phyloP scores from a whole-genome alignment of 35 echinoderm and acorn worm species.

The Eucidaris tribuloides region DNA sequence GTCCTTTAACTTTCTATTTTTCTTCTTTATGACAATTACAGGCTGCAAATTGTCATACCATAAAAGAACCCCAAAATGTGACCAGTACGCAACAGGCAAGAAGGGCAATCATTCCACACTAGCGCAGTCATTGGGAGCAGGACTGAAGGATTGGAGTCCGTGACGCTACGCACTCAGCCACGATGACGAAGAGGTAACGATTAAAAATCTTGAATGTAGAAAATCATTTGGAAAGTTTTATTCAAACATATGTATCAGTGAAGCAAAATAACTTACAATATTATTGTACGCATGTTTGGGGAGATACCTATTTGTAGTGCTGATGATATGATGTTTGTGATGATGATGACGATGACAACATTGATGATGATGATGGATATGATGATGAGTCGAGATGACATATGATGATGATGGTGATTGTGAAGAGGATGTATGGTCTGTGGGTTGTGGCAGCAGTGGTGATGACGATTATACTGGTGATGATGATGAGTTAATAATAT shows the following conservation, averaged over 20 bases:
- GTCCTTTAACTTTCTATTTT: background rate
- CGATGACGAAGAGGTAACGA: conserved; percentile 80
- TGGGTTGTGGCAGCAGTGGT: too few relatives aligned
- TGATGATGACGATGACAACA: too few relatives aligned
- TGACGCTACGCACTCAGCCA: conserved; percentile 70
- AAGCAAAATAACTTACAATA: background rate
- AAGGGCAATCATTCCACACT: conserved; percentile 57
- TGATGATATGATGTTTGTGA: too few relatives aligned
- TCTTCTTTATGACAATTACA: background rate
- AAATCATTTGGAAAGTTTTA: background rate
- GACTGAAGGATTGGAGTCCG: conserved; percentile 78
- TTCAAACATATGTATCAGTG: background rate
- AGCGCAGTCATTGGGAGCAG: conserved; percentile 77
- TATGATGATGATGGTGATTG: too few relatives aligned
- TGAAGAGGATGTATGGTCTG: too few relatives aligned
- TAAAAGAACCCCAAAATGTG: conserved; percentile 87
- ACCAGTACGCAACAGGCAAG: conserved; percentile 91
- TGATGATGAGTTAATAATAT: too few relatives aligned
- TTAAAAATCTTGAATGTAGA: background rate
- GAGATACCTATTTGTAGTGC: background rate
- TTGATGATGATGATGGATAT: too few relatives aligned
- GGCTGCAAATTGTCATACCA: conserved; percentile 91
- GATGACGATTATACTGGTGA: too few relatives aligned
- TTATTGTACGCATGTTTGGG: background rate
- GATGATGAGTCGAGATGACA: too few relatives aligned